These are phyloP conservation scores for Dryobates pubescens DNA, from an alignment of 2,797 vertebrate genomes.

Conservation along the genomic window DNA sequence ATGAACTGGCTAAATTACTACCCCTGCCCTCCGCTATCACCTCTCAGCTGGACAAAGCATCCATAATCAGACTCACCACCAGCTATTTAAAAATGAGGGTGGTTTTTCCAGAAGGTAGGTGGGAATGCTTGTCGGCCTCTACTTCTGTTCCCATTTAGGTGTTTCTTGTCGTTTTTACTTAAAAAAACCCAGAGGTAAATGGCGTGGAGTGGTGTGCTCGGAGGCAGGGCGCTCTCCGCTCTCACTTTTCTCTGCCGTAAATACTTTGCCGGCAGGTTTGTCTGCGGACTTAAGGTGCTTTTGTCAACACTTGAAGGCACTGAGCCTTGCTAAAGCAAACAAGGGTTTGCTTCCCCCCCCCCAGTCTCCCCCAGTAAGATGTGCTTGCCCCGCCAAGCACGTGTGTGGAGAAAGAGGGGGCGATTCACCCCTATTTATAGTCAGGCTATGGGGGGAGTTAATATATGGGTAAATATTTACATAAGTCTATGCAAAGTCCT, in stretches of 20 bases:
- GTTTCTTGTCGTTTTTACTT: background rate
- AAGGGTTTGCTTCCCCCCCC: background rate
- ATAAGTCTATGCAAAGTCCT: constrained; percentile 54
- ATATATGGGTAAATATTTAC: constrained; percentile 71
- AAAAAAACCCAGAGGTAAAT: background rate
- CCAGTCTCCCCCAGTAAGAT: background rate
- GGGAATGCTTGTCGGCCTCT: constrained; percentile 7
- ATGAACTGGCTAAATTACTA: constrained; percentile 95
- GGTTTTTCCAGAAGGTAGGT: constrained; percentile 95
- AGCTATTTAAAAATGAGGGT: constrained; percentile 98
- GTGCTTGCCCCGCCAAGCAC: constrained; percentile 6
- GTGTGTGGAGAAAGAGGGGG: constrained; percentile 20
- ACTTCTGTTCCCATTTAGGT: background rate
- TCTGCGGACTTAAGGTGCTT: constrained; percentile 43
- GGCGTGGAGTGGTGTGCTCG: background rate
- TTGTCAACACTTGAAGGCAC: constrained; percentile 70
- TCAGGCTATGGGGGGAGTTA: background rate
- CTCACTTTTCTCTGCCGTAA: constrained; percentile 17
- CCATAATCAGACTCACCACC: constrained; percentile 96
- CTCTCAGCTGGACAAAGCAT: constrained; percentile 97
- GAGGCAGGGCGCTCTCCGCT: background rate
- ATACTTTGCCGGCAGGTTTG: constrained; percentile 50
- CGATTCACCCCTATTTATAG: constrained; percentile 53
- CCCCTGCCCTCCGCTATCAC: constrained; percentile 97
- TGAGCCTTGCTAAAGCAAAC: constrained; percentile 61